These are phyloP conservation scores for Schizaphis graminum DNA, from an alignment of 2,888 invertebrate genomes.

Conservation along the genomic window DNA sequence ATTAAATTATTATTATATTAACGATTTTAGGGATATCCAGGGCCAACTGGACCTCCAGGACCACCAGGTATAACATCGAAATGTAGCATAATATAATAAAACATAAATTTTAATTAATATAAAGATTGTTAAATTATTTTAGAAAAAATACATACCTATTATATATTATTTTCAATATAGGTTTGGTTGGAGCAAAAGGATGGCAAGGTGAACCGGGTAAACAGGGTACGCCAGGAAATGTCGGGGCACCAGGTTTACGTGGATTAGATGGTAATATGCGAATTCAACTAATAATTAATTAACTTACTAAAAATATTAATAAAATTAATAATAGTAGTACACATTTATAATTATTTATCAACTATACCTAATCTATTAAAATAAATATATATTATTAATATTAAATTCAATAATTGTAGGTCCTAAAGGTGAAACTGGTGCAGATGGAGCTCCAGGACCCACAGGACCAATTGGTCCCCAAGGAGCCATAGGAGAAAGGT, in stretches of 20 bases:
- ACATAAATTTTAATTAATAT: too few relatives aligned
- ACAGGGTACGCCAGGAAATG: slow-evolving; percentile 70
- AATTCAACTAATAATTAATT: background rate
- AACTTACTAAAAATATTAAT: background rate
- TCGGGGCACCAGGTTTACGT: slow-evolving; percentile 66
- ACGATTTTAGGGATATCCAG: slow-evolving; percentile 55
- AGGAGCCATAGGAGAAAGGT: slow-evolving; percentile 61
- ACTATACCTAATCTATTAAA: background rate
- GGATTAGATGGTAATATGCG: slow-evolving; percentile 68
- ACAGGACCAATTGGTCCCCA: slow-evolving; percentile 66
- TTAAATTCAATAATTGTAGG: slow-evolving; percentile 71
- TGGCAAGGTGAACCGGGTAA: slow-evolving; percentile 81
- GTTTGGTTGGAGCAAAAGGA: slow-evolving; percentile 81
- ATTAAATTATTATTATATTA: background rate
- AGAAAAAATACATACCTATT: background rate
- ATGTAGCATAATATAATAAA: background rate
- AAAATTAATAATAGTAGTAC: background rate
- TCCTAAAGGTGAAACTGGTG: slow-evolving; percentile 81
- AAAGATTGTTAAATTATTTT: background rate
- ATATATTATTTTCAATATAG: slow-evolving; percentile 69
- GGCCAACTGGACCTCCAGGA: slow-evolving; percentile 53
- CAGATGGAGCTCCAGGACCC: slow-evolving; percentile 70
- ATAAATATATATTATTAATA: background rate
- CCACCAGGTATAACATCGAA: slow-evolving; percentile 46
- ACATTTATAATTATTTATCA: background rate